A percentile compares a stretch with the other conserved stretches of the same genome.
These are phyloP conservation scores for Escarpia spicata DNA, from an alignment of 2,888 invertebrate species.

Conservation along the genomic window DNA sequence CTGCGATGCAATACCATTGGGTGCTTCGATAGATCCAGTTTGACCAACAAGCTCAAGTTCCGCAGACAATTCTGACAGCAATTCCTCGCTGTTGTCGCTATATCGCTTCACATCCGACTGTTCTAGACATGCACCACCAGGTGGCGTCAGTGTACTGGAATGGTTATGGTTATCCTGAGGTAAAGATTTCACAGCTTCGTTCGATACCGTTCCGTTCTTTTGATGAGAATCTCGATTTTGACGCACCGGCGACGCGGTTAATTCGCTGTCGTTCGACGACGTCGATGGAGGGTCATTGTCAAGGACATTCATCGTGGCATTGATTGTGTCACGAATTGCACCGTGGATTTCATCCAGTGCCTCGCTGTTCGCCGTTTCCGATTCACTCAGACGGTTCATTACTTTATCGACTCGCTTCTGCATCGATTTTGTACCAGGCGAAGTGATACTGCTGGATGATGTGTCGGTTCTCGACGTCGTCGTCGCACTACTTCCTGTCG, in stretches of 20 bases:
- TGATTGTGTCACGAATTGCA: not conserved
- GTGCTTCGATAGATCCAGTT: not conserved
- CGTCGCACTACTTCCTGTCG: not conserved
- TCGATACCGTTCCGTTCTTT: not conserved
- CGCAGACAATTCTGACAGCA: not conserved
- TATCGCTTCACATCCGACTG: not conserved
- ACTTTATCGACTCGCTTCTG: not conserved
- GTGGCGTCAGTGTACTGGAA: not conserved
- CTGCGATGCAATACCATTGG: not conserved
- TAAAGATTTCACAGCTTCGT: not conserved
- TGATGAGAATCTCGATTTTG: not conserved
- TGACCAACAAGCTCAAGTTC: not conserved
- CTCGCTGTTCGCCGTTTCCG: not conserved
- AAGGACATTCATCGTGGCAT: not conserved
- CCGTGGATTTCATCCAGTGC: conserved; percentile 1
- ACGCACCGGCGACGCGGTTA: not conserved
- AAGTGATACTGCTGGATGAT: not conserved
- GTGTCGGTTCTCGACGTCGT: not conserved
- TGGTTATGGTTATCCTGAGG: not conserved
- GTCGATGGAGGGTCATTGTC: not conserved
- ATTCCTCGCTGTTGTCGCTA: not conserved
- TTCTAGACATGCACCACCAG: not conserved
- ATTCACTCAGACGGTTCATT: not conserved
- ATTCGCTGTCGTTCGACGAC: not conserved
- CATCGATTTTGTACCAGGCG: not conserved